phyloP scores from a whole-genome alignment of 2,113 vertebrate species.

The Rhabdomys dilectus region DNA sequence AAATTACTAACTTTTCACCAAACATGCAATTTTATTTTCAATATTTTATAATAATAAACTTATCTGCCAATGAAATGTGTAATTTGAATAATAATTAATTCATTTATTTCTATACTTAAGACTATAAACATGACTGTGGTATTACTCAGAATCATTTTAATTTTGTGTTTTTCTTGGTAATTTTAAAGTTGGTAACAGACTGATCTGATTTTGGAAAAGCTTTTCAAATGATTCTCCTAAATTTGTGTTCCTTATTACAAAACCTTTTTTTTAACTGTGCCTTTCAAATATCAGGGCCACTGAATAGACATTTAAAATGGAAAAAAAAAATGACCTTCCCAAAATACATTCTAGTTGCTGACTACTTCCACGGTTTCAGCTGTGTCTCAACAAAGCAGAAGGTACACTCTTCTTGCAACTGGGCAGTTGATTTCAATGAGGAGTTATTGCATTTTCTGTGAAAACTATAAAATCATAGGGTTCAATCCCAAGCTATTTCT shows the following conservation, averaged over 20 bases:
- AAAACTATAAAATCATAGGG: slow-evolving; percentile 81
- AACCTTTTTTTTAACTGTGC: slow-evolving; percentile 60
- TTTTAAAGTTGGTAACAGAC: slow-evolving; percentile 46
- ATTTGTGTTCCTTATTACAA: slow-evolving; percentile 59
- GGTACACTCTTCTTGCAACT: slow-evolving; percentile 77
- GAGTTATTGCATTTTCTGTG: slow-evolving; percentile 83
- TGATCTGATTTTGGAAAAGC: slow-evolving; percentile 35
- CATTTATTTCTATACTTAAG: slow-evolving; percentile 65
- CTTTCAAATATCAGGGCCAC: slow-evolving; percentile 70
- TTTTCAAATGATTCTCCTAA: slow-evolving; percentile 54
- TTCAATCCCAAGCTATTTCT: slow-evolving; percentile 74
- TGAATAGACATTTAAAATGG: slow-evolving; percentile 56
- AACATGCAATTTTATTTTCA: slow-evolving; percentile 77
- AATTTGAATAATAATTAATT: slow-evolving; percentile 71
- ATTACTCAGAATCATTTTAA: slow-evolving; percentile 32
- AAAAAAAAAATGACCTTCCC: not conserved
- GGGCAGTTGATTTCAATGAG: slow-evolving; percentile 80
- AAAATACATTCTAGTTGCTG: slow-evolving; percentile 55
- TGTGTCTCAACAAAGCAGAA: slow-evolving; percentile 70
- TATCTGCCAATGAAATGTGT: slow-evolving; percentile 64
- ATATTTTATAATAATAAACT: slow-evolving; percentile 79
- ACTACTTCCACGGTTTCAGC: slow-evolving; percentile 41
- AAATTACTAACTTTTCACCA: slow-evolving; percentile 77
- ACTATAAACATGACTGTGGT: slow-evolving; percentile 55
- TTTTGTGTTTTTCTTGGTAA: slow-evolving; percentile 39